Evolutionary conservation across 2,113 vertebrate genomes (phyloP).

Genomic region (Synchiropus splendidus): DNA sequence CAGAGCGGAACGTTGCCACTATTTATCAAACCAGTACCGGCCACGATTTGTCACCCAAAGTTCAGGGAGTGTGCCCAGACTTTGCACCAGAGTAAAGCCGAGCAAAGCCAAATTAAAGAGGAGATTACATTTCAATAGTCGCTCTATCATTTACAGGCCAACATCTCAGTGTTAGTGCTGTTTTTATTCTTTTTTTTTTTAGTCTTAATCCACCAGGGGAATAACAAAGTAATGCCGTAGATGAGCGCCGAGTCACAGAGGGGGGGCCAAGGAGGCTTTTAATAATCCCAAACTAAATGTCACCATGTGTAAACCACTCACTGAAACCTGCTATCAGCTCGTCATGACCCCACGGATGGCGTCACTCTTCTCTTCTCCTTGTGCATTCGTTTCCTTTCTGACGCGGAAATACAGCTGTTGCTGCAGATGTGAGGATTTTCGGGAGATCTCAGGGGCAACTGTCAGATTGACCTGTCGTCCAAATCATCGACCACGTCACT

Average conservation of each 20-base stretch:
- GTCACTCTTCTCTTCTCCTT: neutral
- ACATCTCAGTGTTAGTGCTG: constrained; percentile 7
- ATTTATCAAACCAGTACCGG: constrained; percentile 1
- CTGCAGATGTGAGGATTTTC: neutral
- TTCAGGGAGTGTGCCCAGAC: constrained; percentile 5
- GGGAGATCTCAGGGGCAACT: neutral
- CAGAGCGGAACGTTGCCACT: neutral
- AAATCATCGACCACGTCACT: constrained; percentile 16
- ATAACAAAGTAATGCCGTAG: constrained; percentile 30
- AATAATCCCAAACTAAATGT: constrained; percentile 13
- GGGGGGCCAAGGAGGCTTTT: constrained; percentile 4
- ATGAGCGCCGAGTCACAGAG: constrained; percentile 8
- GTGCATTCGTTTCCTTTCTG: no score
- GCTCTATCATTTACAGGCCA: constrained; percentile 12
- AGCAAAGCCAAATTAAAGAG: constrained; percentile 40
- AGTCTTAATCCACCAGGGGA: constrained; percentile 26
- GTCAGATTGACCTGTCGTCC: constrained; percentile 8
- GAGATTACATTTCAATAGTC: constrained; percentile 29
- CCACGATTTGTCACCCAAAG: constrained; percentile 2
- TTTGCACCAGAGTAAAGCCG: constrained; percentile 34
- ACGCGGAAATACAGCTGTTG: constrained; percentile 10
- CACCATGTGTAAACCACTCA: constrained; percentile 26
- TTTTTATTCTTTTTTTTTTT: constrained; percentile 18
- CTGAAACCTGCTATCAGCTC: constrained; percentile 6
- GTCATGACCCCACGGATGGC: constrained; percentile 3